Evolutionary conservation across 2,797 vertebrate genomes (phyloP).

Genomic region (Geotrypetes seraphini): DNA sequence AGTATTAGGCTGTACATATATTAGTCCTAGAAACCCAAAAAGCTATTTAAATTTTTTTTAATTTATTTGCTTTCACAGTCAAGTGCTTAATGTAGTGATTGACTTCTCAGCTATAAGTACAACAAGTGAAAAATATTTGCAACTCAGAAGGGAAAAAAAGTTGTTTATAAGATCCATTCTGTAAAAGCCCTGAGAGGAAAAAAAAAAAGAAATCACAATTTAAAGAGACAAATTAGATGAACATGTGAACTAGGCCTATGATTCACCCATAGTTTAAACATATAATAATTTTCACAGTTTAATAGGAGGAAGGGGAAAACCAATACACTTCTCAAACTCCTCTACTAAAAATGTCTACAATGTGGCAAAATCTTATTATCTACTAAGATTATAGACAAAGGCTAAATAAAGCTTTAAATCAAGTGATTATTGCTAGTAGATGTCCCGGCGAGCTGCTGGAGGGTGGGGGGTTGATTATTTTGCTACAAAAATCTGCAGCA

Average conservation of each 20-base stretch:
- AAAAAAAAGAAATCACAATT: constrained; percentile 56
- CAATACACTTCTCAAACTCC: constrained; percentile 57
- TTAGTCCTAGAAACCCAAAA: constrained; percentile 21
- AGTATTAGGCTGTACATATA: constrained; percentile 40
- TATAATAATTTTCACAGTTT: constrained; percentile 93
- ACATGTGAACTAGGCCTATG: constrained; percentile 91
- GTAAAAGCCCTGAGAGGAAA: constrained; percentile 91
- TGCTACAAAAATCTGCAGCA: constrained; percentile 59
- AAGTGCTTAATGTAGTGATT: constrained; percentile 95
- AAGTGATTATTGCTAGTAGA: constrained; percentile 77
- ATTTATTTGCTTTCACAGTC: constrained; percentile 71
- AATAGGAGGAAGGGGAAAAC: constrained; percentile 47
- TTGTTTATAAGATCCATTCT: constrained; percentile 53
- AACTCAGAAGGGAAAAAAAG: constrained; percentile 62
- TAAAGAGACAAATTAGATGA: constrained; percentile 77
- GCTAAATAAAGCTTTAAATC: constrained; percentile 91
- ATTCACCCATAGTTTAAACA: constrained; percentile 91
- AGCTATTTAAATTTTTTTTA: constrained; percentile 12
- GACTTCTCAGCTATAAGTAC: constrained; percentile 55
- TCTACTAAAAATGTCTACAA: constrained; percentile 60
- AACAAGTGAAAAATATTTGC: constrained; percentile 54
- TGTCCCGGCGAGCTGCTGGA: constrained; percentile 47
- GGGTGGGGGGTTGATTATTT: constrained; percentile 35
- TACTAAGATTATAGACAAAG: constrained; percentile 63
- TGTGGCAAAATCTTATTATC: constrained; percentile 65